Evolutionary conservation across 2,888 invertebrate genomes (phyloP), one percentile per base, ranked within the genome.

Genomic region (Ophion ellenae): DNA sequence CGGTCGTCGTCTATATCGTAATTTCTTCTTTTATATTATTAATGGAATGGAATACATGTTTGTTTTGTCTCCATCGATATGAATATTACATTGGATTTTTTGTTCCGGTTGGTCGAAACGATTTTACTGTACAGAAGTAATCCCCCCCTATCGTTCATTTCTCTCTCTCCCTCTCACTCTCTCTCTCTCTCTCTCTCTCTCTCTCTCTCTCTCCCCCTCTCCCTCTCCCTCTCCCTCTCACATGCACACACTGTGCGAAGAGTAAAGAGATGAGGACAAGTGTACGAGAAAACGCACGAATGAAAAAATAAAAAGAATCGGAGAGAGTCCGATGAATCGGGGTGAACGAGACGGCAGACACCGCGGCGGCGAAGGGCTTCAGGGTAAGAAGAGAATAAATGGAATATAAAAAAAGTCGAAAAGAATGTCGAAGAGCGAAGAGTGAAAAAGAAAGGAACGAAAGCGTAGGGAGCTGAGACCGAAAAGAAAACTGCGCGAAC

Each of bases 321-420:
- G 81, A 87, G 83, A 82, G 76, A 81, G 86, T 77, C 79, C 85
- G 83, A 86, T 87, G 86, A 77, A 81, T 82, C 83, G 84, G 87
- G 81, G 80, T 77, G 87, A 83, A 85, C 69, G 85, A 75, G 78
- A 81, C 70, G 87, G 89, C 87, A 84, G 86, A 88, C 87, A 86
- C 79, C 57, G 84, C 81, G 86, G 79, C 82, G 71, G 70, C 83
- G 73, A 85, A 81, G 76, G 61, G 85, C 81, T 86, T 78, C 81
- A 63, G 86, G 86, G 69, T 86, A 86, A 81, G 86, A 81, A 74
- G 77, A 83, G 77, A 86, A 83, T 86, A 81, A 86, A 83, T 73
- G 69, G 59, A 80, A 78, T 66, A 71, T 75, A 83, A 71, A 70
- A 77, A 74, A 85, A 69, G 36, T 53, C 45, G n/a, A 47, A 47